phyloP scores from a whole-genome alignment of 2,113 vertebrate species.

The Furnarius figulus region DNA sequence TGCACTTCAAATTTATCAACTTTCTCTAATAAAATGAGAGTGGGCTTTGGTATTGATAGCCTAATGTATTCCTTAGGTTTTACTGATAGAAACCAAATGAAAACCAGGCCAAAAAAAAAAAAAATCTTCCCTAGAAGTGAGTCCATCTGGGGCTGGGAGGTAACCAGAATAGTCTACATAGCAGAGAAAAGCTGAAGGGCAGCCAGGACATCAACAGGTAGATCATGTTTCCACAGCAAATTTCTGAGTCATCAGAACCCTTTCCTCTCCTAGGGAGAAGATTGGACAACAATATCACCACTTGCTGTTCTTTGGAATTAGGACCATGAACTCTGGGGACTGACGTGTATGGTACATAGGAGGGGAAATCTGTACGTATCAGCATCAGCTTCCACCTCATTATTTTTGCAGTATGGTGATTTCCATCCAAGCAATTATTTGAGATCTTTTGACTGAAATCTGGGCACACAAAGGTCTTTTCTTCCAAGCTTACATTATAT shows the following conservation, averaged over 20 bases:
- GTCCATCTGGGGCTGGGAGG: background rate
- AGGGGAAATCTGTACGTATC: background rate
- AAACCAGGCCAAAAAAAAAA: background rate
- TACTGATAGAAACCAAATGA: background rate
- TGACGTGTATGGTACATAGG: background rate
- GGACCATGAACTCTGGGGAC: background rate
- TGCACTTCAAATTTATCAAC: background rate
- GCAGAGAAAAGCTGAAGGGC: background rate
- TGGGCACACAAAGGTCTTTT: background rate
- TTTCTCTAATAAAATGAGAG: background rate
- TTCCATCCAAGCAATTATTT: background rate
- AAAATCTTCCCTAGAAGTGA: background rate
- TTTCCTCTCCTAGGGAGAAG: background rate
- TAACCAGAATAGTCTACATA: background rate
- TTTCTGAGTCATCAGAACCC: background rate
- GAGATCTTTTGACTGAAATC: background rate
- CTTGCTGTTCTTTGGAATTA: background rate
- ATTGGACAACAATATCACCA: background rate
- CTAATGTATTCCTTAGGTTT: background rate
- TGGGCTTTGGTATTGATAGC: background rate
- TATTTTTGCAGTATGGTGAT: background rate
- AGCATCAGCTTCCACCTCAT: background rate
- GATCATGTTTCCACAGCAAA: background rate
- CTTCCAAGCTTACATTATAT: background rate
- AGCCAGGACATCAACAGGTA: background rate